Base-by-base conservation (phyloP, 1,140 invertebrate genomes). In the Protaetia brevitarsis region DNA sequence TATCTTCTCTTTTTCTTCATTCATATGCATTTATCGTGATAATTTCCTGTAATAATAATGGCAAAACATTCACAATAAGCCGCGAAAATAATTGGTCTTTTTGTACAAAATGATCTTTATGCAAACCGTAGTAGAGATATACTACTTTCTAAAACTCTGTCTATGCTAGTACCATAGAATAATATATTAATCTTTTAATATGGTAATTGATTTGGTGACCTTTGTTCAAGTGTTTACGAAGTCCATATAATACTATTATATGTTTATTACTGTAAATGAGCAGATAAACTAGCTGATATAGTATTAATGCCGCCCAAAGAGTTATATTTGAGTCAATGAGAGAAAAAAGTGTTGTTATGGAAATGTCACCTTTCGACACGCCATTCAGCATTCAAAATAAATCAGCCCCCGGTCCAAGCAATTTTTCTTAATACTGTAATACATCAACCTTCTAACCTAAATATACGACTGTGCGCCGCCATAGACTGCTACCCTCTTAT, bases 381-480 rank as follows among this genome's bases (percentile, higher is more conserved):
- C 41, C 21, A 51, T 51, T 51, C 41, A 51, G 5, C 41, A 23
- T 19, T 51, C 41, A 23, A 51, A 51, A 51, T 51, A 51, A 51
- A 51, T 51, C 41, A 51, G 41, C 19, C 19, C 19, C 11, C 19
- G 26, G 41, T 51, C 41, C 41, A 51, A 23, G 41, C 41, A 51
- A 51, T 51, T 51, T 51, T 51, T 51, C 13, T 23, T 51, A 51
- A 51, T 51, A 51, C 41, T 8, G 26, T 51, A 51, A 51, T 51
- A 51, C 41, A 51, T 51, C 41, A 51, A 51, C 41, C 41, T 51
- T 51, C 13, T 51, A 51, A 51, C 41, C 41, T 51, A 51, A 51
- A 51, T 51, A 51, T 51, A 51, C 41, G 19, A 51, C 21, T 51
- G 26, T 51, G 11, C 41, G 41, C 41, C 41, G 16, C 19, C 41